Conservation (phyloP, 2,888 invertebrate genomes). For the Phaonia tiefii region DNA sequence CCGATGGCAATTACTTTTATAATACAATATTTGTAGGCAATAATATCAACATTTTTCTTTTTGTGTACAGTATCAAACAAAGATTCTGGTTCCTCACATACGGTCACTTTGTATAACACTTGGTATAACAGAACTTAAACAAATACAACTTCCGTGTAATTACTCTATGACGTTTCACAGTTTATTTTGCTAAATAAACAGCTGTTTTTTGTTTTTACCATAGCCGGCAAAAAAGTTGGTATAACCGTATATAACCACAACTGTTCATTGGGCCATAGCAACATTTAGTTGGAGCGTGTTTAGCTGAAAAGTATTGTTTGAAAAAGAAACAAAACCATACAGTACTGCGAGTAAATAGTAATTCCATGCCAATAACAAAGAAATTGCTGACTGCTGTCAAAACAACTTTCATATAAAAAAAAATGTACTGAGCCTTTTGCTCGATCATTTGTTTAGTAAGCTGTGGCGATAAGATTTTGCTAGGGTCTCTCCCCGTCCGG, state of each 20-base stretch:
- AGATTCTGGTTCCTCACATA: too few species aligned
- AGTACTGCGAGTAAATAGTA: not conserved
- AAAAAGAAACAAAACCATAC: not conserved
- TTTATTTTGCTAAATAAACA: slow-evolving; percentile 17
- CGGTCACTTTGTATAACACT: too few species aligned
- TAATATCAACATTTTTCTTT: too few species aligned
- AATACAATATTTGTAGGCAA: too few species aligned
- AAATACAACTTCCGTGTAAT: not conserved
- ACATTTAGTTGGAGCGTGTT: not conserved
- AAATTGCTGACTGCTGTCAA: slow-evolving; percentile 21
- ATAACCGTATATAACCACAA: slow-evolving; percentile 2
- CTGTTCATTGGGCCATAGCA: not conserved
- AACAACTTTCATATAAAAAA: not conserved
- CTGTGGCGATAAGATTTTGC: slow-evolving; percentile 10
- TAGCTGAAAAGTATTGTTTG: not conserved
- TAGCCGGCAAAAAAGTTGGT: slow-evolving; percentile 47
- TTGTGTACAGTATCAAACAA: too few species aligned
- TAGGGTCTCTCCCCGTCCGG: not conserved
- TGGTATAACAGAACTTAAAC: too few species aligned
- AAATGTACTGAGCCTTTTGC: not conserved
- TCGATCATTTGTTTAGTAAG: slow-evolving; percentile 8
- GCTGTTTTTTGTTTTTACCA: slow-evolving; percentile 56
- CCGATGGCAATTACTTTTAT: too few species aligned
- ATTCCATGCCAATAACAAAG: not conserved
- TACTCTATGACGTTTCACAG: not conserved